phyloP scores from a whole-genome alignment of 2,888 invertebrate species.

The Tribolium freemani region DNA sequence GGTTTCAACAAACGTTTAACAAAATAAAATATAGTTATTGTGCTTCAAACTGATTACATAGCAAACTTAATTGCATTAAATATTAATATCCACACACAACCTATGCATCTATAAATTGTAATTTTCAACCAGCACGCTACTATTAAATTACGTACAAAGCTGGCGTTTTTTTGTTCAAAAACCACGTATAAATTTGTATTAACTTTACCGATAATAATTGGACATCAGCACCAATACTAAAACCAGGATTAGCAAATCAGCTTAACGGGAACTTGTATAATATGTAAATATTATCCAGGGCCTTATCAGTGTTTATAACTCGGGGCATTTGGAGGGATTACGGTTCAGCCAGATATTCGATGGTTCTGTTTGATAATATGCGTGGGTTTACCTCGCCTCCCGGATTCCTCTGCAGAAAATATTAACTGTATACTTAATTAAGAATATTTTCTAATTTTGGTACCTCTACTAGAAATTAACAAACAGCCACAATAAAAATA shows the following conservation, averaged over 20 bases:
- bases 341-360: conserved; percentile 4
- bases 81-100: conserved; percentile 10
- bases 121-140: conserved; percentile 5
- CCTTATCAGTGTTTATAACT: conserved; percentile 32
- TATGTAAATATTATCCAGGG: conserved; percentile 27
- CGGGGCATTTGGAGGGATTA: conserved; percentile 29
- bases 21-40: conserved; percentile 4
- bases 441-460: no score
- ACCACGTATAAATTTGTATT: conserved; percentile 16
- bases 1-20: conserved; percentile 4
- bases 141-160: conserved; percentile 3
- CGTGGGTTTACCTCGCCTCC: neutral
- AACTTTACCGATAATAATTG: neutral
- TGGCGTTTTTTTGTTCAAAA: neutral
- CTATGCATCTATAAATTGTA: conserved; percentile 11
- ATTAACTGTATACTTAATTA: no score
- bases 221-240: conserved; percentile 6
- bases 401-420: neutral
- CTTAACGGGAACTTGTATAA: conserved; percentile 15
- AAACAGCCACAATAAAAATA: no score
- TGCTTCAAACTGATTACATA: conserved; percentile 13
- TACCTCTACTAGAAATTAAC: no score
- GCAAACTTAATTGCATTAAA: conserved; percentile 14
- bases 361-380: neutral
- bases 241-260: conserved; percentile 7